These are phyloP conservation scores for Geococcyx californianus DNA, from an alignment of 2,113 vertebrate species.

Conservation along the genomic window DNA sequence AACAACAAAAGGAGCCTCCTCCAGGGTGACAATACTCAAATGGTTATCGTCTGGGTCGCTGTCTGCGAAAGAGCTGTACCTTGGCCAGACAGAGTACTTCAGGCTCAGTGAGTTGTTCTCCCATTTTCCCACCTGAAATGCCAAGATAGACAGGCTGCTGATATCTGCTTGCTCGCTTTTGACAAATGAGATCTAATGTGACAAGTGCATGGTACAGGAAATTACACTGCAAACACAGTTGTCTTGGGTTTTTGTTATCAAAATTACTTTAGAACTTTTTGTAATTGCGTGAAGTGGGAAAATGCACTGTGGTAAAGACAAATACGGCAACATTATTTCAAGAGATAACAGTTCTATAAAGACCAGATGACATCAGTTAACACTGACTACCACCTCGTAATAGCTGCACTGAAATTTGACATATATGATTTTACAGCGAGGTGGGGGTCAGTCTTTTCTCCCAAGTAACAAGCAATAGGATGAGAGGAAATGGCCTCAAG, in stretches of 20 bases:
- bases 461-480: no score
- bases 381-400: not conserved
- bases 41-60: conserved; percentile 94
- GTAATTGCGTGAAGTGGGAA: not conserved
- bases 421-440: not conserved
- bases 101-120: conserved; percentile 92
- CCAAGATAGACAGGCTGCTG: not conserved
- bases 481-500: no score
- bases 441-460: no score
- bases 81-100: conserved; percentile 94
- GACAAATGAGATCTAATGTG: not conserved
- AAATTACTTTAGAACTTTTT: not conserved
- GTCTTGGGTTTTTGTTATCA: not conserved
- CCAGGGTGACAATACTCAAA: conserved; percentile 95
- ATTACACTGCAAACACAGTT: not conserved
- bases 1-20: conserved; percentile 96
- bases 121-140: conserved; percentile 91
- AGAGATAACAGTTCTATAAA: not conserved
- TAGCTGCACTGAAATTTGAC: not conserved
- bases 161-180: not conserved
- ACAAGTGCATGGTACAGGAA: not conserved
- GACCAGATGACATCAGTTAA: not conserved
- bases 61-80: conserved; percentile 92
- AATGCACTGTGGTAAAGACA: not conserved
- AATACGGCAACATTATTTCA: not conserved